These are phyloP conservation scores for Rhinichthys klamathensis DNA, from an alignment of 2,113 vertebrate species.

Conservation along the genomic window DNA sequence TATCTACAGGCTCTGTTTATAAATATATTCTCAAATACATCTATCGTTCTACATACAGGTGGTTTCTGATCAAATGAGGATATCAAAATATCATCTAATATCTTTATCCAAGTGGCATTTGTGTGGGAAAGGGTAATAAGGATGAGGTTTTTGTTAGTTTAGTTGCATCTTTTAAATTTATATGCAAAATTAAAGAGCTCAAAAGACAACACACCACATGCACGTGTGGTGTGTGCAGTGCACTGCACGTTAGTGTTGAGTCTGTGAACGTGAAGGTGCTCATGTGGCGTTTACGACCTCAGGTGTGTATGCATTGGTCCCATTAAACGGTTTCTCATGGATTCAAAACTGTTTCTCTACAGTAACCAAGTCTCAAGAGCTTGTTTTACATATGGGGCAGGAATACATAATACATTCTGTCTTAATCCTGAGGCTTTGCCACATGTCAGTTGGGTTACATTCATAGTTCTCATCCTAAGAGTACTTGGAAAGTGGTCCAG, in stretches of 20 bases:
- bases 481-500: conserved; percentile 52
- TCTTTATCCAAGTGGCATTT: conserved; percentile 72
- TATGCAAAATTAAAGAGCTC: conserved; percentile 53
- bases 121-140: conserved; percentile 69
- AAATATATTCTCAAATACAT: conserved; percentile 48
- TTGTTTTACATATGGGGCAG: conserved; percentile 56
- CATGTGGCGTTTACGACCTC: conserved; percentile 42
- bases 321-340: conserved; percentile 71
- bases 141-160: conserved; percentile 67
- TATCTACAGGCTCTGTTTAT: conserved; percentile 29
- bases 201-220: conserved; percentile 58
- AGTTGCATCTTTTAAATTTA: conserved; percentile 17
- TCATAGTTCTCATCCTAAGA: conserved; percentile 64
- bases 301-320: conserved; percentile 75
- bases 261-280: conserved; percentile 54
- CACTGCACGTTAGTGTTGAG: conserved; percentile 58
- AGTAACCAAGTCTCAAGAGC: conserved; percentile 51
- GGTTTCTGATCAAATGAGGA: conserved; percentile 64
- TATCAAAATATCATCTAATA: conserved; percentile 65
- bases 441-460: conserved; percentile 69
- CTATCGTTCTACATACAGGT: conserved; percentile 58
- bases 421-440: conserved; percentile 59
- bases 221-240: conserved; percentile 59
- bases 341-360: conserved; percentile 68
- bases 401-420: conserved; percentile 70